These are phyloP conservation scores for Argyrosomus japonicus DNA, from an alignment of 2,113 vertebrate species.

Conservation along the genomic window DNA sequence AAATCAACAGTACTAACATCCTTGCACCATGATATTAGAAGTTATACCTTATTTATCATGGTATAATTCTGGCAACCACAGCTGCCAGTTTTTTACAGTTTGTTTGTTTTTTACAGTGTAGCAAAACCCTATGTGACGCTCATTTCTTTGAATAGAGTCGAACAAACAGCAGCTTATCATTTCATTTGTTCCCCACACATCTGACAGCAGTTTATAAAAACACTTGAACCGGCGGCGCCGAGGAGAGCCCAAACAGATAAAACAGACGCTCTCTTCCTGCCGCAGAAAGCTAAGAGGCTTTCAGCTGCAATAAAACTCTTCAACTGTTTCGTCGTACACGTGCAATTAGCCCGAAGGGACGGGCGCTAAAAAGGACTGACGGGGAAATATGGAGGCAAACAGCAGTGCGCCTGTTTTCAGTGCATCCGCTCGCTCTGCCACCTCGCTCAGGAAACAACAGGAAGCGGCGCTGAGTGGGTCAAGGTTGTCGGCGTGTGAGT, in stretches of 20 bases:
- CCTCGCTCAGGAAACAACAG: conserved; percentile 64
- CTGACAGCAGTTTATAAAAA: conserved; percentile 5
- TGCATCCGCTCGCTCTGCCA: conserved; percentile 40
- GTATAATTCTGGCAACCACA: too few species aligned
- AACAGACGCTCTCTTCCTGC: background rate
- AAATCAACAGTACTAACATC: too few species aligned
- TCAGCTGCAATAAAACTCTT: conserved; percentile 50
- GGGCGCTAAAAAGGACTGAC: conserved; percentile 6
- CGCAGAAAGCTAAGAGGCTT: conserved; percentile 1
- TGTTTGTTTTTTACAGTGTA: too few species aligned
- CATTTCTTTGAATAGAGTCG: too few species aligned
- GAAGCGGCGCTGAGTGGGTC: conserved; percentile 56
- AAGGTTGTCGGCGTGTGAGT: conserved; percentile 25
- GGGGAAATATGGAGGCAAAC: conserved; percentile 52
- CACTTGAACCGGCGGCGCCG: background rate
- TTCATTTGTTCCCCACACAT: background rate
- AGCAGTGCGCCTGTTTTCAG: conserved; percentile 21
- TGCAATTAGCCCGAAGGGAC: conserved; percentile 33
- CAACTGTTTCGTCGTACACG: too few species aligned
- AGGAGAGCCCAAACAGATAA: conserved; percentile 26
- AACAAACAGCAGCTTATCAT: conserved; percentile 3
- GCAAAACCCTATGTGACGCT: too few species aligned
- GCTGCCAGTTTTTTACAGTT: too few species aligned
- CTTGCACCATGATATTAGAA: too few species aligned
- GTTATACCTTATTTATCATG: too few species aligned